A percentile compares a stretch with the other conserved stretches of the same genome.
Evolutionary conservation across 2,797 vertebrate genomes (phyloP).

Genomic region (Malacoctenus gilli): DNA sequence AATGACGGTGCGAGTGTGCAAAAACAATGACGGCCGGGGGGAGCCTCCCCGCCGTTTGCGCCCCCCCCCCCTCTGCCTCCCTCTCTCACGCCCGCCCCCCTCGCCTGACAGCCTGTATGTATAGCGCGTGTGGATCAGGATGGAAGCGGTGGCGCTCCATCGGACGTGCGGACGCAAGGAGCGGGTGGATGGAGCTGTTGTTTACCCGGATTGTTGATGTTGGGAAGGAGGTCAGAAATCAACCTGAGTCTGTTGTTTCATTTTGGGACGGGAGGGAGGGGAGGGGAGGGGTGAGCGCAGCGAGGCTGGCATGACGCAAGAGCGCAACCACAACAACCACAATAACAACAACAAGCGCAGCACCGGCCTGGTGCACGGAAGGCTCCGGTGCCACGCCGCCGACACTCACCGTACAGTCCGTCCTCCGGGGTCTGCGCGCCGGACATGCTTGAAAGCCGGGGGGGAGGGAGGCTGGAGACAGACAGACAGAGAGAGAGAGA

Average conservation of each 20-base stretch:
- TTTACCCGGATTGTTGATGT: slow-evolving; percentile 13
- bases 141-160: slow-evolving; percentile 2
- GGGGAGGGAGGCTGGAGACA: slow-evolving; percentile 40
- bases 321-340: background rate
- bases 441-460: slow-evolving; percentile 62
- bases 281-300: too few species aligned
- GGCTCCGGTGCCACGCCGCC: too few species aligned
- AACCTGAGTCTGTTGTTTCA: too few species aligned
- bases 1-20: slow-evolving; percentile 49
- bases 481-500: slow-evolving; percentile 5
- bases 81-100: too few species aligned
- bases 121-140: too few species aligned
- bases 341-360: background rate
- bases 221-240: background rate
- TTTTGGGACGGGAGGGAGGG: too few species aligned
- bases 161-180: background rate
- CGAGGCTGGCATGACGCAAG: too few species aligned
- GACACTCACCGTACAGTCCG: slow-evolving; percentile 75
- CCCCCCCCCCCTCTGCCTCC: slow-evolving; percentile 14
- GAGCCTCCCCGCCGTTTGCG: too few species aligned
- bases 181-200: background rate
- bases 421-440: slow-evolving; percentile 76
- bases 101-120: too few species aligned
- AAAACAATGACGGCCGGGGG: slow-evolving; percentile 63
- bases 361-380: background rate